Percentiles rank a stretch among this genome's conserved stretches.
Conservation (phyloP, 2,113 vertebrate genomes). For the Thermophis baileyi region DNA sequence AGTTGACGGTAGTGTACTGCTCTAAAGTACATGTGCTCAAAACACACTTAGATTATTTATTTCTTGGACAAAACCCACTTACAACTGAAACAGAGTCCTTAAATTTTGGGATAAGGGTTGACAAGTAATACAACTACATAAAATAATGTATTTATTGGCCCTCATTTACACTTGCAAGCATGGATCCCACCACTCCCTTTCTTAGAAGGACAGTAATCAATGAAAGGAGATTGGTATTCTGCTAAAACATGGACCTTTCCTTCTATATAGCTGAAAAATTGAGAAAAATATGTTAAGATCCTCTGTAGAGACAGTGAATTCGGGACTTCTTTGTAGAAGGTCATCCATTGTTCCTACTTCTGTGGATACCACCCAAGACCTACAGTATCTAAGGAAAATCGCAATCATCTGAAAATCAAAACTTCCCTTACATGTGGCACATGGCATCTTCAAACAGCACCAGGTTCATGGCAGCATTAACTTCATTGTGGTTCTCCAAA, state of each 20-base stretch:
- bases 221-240: fast-evolving
- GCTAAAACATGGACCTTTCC: background rate
- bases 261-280: background rate
- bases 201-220: background rate
- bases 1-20: background rate
- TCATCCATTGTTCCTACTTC: background rate
- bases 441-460: conserved; percentile 96
- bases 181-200: background rate
- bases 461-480: conserved; percentile 85
- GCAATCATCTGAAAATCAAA: background rate
- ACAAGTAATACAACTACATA: background rate
- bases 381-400: background rate
- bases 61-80: background rate
- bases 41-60: background rate
- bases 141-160: background rate
- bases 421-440: conserved; percentile 83
- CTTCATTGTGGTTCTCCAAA: conserved; percentile 87
- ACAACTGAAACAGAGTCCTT: background rate
- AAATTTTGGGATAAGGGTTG: background rate
- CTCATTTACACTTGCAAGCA: background rate
- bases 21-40: background rate
- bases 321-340: background rate
- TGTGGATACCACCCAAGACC: background rate
- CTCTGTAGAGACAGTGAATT: background rate
- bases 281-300: background rate